Evolutionary conservation across 2,113 vertebrate species (phyloP).

Genomic region (Oncorhynchus nerka): DNA sequence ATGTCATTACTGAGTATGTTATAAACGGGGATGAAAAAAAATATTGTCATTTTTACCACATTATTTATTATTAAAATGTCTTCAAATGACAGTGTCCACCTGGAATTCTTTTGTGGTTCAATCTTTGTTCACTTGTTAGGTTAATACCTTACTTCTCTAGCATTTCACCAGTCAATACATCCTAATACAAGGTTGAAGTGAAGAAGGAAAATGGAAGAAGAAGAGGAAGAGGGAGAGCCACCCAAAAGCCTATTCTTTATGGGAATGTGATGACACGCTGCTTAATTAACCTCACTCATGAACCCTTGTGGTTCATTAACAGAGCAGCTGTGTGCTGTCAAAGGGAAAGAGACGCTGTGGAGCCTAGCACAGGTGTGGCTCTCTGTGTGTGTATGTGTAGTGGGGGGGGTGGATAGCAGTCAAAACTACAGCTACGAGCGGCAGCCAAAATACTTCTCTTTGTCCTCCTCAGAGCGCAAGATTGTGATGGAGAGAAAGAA

Average conservation of each 20-base stretch:
- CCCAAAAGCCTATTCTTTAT: slow-evolving; percentile 15
- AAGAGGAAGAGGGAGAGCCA: neutral
- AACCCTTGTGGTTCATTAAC: slow-evolving; percentile 49
- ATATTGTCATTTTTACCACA: slow-evolving; percentile 82
- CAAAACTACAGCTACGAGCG: neutral
- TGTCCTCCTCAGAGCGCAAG: neutral
- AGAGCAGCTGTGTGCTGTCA: slow-evolving; percentile 39
- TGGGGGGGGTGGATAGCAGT: neutral
- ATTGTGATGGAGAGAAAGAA: neutral
- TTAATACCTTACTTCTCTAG: no score
- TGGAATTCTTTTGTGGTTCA: slow-evolving; percentile 29
- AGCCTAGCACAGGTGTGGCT: slow-evolving; percentile 25
- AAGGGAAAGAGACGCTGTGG: slow-evolving; percentile 19
- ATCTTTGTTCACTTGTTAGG: neutral
- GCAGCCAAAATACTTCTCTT: neutral
- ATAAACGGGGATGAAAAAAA: slow-evolving; percentile 72
- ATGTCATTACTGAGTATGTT: slow-evolving; percentile 84
- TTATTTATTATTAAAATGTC: slow-evolving; percentile 91
- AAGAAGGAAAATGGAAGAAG: neutral
- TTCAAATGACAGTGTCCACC: slow-evolving; percentile 76
- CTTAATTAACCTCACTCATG: slow-evolving; percentile 64
- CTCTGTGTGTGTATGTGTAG: neutral
- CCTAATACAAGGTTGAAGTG: neutral
- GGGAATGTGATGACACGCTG: slow-evolving; percentile 16
- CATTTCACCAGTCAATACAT: neutral